Conservation (phyloP, 2,113 vertebrate species). For the Aix galericulata region DNA sequence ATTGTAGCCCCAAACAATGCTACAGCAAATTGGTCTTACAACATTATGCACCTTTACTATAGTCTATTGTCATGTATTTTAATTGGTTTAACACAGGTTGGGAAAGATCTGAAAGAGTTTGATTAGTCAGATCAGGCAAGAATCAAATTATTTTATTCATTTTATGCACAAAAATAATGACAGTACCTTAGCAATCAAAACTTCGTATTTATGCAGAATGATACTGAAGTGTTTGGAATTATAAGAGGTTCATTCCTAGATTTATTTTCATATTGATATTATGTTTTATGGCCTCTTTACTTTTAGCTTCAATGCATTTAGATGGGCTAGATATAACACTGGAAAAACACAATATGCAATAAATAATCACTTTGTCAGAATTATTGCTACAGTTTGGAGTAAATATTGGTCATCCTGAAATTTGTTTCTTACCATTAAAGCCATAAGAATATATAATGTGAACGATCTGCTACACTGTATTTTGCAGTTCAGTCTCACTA, state of each 20-base stretch:
- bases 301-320: neutral
- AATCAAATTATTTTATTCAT: neutral
- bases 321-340: neutral
- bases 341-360: neutral
- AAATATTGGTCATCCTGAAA: neutral
- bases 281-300: neutral
- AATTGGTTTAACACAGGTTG: neutral
- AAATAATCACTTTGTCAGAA: neutral
- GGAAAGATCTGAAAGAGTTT: neutral
- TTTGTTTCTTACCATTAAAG: neutral
- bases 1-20: neutral
- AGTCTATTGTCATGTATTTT: neutral
- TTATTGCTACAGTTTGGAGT: neutral
- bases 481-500: neutral
- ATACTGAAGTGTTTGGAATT: neutral
- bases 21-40: neutral
- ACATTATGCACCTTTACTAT: neutral
- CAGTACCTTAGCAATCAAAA: neutral
- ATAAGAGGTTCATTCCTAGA: neutral
- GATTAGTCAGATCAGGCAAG: neutral
- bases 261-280: neutral
- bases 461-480: neutral
- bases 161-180: neutral
- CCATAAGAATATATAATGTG: neutral
- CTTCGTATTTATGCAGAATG: neutral